Evolutionary conservation across 35 echinoderm and acorn worm genomes (phyloP).

Genomic region (Lytechinus variegatus): DNA sequence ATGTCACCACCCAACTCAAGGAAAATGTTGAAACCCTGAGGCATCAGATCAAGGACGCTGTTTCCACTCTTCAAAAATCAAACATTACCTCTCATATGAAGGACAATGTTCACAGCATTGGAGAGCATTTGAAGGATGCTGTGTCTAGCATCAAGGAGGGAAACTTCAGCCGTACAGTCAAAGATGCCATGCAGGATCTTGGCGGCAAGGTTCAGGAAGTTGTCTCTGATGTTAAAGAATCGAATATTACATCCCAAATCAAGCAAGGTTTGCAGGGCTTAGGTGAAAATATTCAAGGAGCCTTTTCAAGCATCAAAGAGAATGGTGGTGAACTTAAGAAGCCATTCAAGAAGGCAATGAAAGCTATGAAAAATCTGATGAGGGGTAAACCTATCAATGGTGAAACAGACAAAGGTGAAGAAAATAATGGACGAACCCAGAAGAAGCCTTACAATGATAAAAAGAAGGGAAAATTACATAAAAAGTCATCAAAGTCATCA

Average conservation of each 20-base stretch:
- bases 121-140: slow-evolving; percentile 7
- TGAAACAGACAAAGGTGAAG: neutral
- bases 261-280: slow-evolving; percentile 26
- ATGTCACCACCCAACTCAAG: slow-evolving; percentile 34
- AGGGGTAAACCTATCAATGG: neutral
- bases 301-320: neutral
- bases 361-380: neutral
- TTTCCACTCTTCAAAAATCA: neutral
- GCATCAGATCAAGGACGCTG: slow-evolving; percentile 48
- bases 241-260: slow-evolving; percentile 38
- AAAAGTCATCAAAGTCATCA: neutral
- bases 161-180: neutral
- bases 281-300: slow-evolving; percentile 19
- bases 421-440: neutral
- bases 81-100: slow-evolving; percentile 25
- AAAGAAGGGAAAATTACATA: neutral
- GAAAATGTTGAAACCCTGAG: slow-evolving; percentile 30
- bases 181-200: neutral
- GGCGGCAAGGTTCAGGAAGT: neutral
- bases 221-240: neutral
- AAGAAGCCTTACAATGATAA: neutral
- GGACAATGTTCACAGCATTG: slow-evolving; percentile 24
- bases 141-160: neutral
- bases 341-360: slow-evolving; percentile 23
- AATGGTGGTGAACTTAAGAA: neutral